phyloP scores from a whole-genome alignment of 1,140 invertebrate genomes.

The Stegodyphus mimosarum region DNA sequence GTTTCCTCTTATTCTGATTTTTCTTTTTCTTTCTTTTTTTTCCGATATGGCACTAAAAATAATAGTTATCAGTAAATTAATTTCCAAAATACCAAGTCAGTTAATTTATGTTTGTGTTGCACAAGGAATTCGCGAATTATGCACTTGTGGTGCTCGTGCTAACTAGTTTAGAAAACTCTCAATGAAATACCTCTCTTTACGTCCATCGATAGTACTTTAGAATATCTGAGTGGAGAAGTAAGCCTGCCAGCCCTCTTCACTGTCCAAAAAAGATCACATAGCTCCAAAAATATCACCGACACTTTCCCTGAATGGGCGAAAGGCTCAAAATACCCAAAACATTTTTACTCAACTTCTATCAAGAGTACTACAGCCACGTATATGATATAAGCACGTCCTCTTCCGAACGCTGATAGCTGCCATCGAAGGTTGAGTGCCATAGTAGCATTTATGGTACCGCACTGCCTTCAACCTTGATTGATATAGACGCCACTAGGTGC shows the following conservation, averaged over 20 bases:
- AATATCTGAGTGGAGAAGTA: too few relatives aligned
- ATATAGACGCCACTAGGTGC: slow-evolving; percentile 15
- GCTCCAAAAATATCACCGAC: slow-evolving; percentile 21
- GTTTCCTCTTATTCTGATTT: too few relatives aligned
- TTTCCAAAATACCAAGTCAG: too few relatives aligned
- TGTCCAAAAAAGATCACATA: slow-evolving; percentile 3
- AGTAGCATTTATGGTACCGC: slow-evolving; percentile 12
- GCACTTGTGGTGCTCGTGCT: too few relatives aligned
- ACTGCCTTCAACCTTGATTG: slow-evolving; percentile 21
- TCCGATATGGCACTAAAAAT: too few relatives aligned
- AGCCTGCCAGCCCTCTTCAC: background rate
- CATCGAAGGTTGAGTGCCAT: slow-evolving; percentile 33
- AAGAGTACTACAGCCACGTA: slow-evolving; percentile 30
- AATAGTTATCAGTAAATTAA: too few relatives aligned
- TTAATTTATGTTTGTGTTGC: too few relatives aligned
- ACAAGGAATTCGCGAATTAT: too few relatives aligned
- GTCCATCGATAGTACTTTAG: too few relatives aligned
- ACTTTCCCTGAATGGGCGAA: slow-evolving; percentile 39
- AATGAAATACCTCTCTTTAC: too few relatives aligned
- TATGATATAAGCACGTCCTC: slow-evolving; percentile 18
- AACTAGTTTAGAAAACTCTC: too few relatives aligned
- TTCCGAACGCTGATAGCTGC: slow-evolving; percentile 28
- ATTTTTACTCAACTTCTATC: background rate
- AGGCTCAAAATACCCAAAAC: slow-evolving; percentile 29
- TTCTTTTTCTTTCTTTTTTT: too few relatives aligned